These are phyloP conservation scores for Calephelis perditalis DNA, from an alignment of 2,888 invertebrate genomes.

Conservation along the genomic window DNA sequence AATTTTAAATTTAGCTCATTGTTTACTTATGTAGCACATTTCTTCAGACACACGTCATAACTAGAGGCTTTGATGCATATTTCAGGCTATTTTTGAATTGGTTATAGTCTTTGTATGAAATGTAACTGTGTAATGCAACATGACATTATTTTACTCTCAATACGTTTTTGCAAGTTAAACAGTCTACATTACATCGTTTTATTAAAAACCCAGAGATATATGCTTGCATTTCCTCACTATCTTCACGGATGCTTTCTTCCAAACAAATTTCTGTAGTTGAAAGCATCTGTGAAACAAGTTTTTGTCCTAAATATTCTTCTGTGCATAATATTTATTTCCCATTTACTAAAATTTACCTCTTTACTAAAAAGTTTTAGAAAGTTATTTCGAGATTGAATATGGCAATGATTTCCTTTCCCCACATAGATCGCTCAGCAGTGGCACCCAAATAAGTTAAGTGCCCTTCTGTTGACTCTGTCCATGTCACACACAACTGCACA, in stretches of 20 bases:
- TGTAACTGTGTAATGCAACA: conserved; percentile 13
- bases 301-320: background rate
- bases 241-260: conserved; percentile 9
- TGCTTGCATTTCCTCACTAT: conserved; percentile 11
- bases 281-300: background rate
- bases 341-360: too few species aligned
- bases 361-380: too few species aligned
- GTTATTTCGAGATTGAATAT: background rate
- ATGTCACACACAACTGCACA: conserved; percentile 26
- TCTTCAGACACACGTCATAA: background rate
- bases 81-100: background rate
- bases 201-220: conserved; percentile 14
- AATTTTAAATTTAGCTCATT: background rate
- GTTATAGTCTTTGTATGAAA: background rate
- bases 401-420: background rate
- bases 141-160: conserved; percentile 15
- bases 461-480: conserved; percentile 26
- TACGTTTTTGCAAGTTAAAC: conserved; percentile 12
- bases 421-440: conserved; percentile 4
- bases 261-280: conserved; percentile 6
- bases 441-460: conserved; percentile 24
- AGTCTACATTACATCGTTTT: background rate
- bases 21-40: background rate
- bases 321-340: background rate
- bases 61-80: background rate